Conservation (phyloP, 2,888 invertebrate species). For the Bruchidius siliquastri region DNA sequence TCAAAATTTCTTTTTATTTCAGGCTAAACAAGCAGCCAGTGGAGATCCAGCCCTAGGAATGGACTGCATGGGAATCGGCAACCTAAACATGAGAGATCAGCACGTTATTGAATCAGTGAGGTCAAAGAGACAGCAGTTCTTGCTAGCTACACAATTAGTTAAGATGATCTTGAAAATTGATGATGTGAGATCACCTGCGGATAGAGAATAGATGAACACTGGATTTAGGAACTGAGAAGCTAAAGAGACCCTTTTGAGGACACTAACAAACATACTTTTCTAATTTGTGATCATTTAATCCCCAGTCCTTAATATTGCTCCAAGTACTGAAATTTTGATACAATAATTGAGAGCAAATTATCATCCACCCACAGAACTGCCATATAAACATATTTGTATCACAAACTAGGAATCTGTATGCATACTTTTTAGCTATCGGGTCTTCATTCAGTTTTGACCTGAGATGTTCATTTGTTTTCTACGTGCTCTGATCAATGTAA, state of each 20-base stretch:
- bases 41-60: conserved; percentile 86
- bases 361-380: too few species aligned
- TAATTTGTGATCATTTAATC: too few species aligned
- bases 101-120: conserved; percentile 95
- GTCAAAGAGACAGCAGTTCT: conserved; percentile 95
- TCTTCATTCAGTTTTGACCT: neutral
- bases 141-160: conserved; percentile 94
- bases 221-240: neutral
- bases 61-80: conserved; percentile 86
- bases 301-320: neutral
- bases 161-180: conserved; percentile 99
- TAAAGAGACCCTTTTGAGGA: too few species aligned
- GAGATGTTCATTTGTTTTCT: too few species aligned
- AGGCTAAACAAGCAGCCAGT: conserved; percentile 77
- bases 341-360: too few species aligned
- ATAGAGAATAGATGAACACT: conserved; percentile 5
- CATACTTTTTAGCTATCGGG: neutral
- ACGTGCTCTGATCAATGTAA: neutral
- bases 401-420: too few species aligned
- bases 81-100: conserved; percentile 85
- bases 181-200: conserved; percentile 61
- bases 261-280: too few species aligned
- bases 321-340: neutral
- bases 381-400: too few species aligned
- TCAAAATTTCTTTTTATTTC: conserved; percentile 16